phyloP scores from a whole-genome alignment of 2,888 invertebrate species.

The Spodoptera littoralis region DNA sequence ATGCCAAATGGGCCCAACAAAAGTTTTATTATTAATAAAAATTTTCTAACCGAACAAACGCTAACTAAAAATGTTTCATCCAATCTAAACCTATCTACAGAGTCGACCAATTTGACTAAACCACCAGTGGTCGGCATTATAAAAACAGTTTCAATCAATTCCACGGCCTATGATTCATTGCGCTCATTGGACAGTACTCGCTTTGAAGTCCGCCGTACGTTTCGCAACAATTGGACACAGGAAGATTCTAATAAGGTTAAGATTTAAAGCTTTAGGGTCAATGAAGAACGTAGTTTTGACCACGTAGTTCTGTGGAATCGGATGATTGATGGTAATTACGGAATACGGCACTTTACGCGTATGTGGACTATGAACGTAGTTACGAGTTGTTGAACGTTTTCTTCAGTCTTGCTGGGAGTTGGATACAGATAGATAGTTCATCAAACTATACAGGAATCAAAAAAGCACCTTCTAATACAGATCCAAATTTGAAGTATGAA shows the following conservation, averaged over 20 bases:
- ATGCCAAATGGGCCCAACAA: constrained; percentile 18
- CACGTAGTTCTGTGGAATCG: constrained; percentile 23
- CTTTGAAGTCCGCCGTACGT: constrained; percentile 75
- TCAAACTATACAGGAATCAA: too few relatives aligned
- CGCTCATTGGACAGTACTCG: constrained; percentile 71
- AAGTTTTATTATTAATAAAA: constrained; percentile 37
- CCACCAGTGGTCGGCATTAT: constrained; percentile 59
- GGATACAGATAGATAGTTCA: too few relatives aligned
- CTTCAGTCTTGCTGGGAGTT: too few relatives aligned
- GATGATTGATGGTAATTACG: constrained; percentile 29
- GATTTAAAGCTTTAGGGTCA: constrained; percentile 81
- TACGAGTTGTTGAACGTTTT: too few relatives aligned
- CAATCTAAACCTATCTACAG: constrained; percentile 52
- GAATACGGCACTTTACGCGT: background rate
- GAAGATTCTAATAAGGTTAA: constrained; percentile 85
- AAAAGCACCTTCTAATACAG: too few relatives aligned
- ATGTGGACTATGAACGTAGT: background rate
- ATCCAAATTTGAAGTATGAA: too few relatives aligned
- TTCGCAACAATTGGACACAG: constrained; percentile 79
- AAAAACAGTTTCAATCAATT: constrained; percentile 75
- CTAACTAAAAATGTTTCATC: constrained; percentile 43
- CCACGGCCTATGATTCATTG: constrained; percentile 75
- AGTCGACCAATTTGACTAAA: constrained; percentile 58
- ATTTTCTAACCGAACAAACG: constrained; percentile 18
- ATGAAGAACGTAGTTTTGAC: constrained; percentile 58